Conservation (phyloP, 2,113 vertebrate species). For the Stegastes partitus region DNA sequence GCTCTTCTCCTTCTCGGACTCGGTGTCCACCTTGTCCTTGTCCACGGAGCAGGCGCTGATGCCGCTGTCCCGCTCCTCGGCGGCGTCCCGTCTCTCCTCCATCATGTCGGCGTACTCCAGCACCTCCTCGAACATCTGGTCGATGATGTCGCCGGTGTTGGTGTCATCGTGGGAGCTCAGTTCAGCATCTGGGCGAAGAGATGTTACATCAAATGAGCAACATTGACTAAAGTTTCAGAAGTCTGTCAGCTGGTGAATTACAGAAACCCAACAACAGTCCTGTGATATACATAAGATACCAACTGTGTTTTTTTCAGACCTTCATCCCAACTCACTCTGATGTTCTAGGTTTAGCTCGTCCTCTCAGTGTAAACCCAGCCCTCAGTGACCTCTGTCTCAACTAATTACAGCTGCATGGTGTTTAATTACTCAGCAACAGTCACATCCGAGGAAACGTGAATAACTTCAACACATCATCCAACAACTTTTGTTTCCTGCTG, state of each 20-base stretch:
- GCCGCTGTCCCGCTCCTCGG: conserved; percentile 57
- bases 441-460: too few relatives aligned
- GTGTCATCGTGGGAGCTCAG: conserved; percentile 62
- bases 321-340: not conserved
- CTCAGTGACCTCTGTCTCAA: not conserved
- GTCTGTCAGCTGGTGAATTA: too few relatives aligned
- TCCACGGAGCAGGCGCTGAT: conserved; percentile 44
- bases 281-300: too few relatives aligned
- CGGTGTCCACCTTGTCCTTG: conserved; percentile 35
- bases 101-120: conserved; percentile 73
- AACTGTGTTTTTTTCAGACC: not conserved
- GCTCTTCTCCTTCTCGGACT: conserved; percentile 42
- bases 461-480: too few relatives aligned
- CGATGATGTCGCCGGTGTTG: conserved; percentile 80
- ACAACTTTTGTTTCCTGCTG: too few relatives aligned
- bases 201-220: not conserved
- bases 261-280: not conserved
- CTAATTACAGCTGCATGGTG: not conserved
- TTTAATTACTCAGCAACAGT: too few relatives aligned
- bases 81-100: conserved; percentile 30
- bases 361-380: not conserved
- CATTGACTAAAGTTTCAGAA: not conserved
- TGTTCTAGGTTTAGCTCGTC: too few relatives aligned
- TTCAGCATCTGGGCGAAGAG: conserved; percentile 49
- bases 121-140: conserved; percentile 85